Evolutionary conservation across 2,113 vertebrate genomes (phyloP).

Genomic region (Columbina picui): DNA sequence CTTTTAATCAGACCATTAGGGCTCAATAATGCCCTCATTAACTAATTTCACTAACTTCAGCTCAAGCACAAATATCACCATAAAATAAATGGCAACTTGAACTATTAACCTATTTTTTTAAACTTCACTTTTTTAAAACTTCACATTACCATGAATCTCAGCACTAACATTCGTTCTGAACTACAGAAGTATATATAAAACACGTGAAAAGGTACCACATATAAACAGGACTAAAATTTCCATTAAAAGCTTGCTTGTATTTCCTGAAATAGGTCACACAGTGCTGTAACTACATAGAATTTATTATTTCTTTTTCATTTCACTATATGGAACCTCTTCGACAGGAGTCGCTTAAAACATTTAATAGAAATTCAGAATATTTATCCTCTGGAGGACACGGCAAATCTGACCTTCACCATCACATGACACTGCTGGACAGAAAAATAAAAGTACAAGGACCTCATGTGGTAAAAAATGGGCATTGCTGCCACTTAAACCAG

Average conservation of each 20-base stretch:
- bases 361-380: neutral
- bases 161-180: neutral
- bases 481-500: neutral
- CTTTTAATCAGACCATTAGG: neutral
- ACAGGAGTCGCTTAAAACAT: neutral
- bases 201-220: neutral
- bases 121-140: neutral
- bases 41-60: neutral
- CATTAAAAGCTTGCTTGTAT: neutral
- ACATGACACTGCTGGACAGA: neutral
- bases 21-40: neutral
- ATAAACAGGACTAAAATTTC: neutral
- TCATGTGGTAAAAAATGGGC: constrained; percentile 38
- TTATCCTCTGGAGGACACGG: neutral
- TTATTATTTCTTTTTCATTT: neutral
- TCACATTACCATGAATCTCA: neutral
- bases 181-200: neutral
- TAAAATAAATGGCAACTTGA: neutral
- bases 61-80: neutral
- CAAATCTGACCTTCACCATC: neutral
- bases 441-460: constrained; percentile 58
- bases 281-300: neutral
- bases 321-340: neutral
- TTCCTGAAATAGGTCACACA: neutral
- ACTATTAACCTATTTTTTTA: neutral